Evolutionary conservation across 2,888 invertebrate species (phyloP), one percentile per base, ranked within the genome.

Genomic region (Lutraria lutraria): DNA sequence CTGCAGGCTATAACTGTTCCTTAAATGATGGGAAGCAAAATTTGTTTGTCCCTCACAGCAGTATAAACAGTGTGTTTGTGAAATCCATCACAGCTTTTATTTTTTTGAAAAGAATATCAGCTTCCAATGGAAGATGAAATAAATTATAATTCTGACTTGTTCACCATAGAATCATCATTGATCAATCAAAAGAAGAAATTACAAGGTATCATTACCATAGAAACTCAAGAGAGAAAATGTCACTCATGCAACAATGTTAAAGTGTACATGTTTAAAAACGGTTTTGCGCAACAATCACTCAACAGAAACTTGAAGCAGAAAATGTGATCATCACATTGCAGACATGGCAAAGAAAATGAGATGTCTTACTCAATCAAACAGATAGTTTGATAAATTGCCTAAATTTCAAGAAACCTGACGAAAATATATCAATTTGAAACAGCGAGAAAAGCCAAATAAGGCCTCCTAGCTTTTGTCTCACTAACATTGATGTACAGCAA

Each of bases 321-420:
- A 31, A 34, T 76, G 34, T 76, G 34, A 76, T 34, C 25, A 2
- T 76, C 63, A 25, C 63, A 68, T 12, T 25, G 63, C 63, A 68
- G 63, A 68, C 34, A 31, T 76, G 12, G 34, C 29, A 76, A 76
- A 10, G 76, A 76, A 31, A 34, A 19, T 19, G 31, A 76, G 76
- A 8, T 76, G 76, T 76, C 76, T 19, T 76, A 76, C 31, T 76
- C 76, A 31, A 34, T 31, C 31, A 76, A 76, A 76, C 25, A 16
- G 76, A 76, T 31, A 76, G 29, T 76, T 76, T 76, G 76, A 76
- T 76, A 76, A 76, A 76, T 76, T 76, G 76, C 76, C 76, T 76
- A 15, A 34, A 76, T 76, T 76, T 76, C 76, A 76, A 31, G 76
- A 76, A 76, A 76, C 29, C 34, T 19, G 19, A 76, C 76, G 31